phyloP scores from a whole-genome alignment of 1,140 invertebrate species.

The silkworm (Bombyx mori) region ASM3026992v2 NC_085128.1:6458001-6458500 shows the following conservation, averaged over 20 bases:
- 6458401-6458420: not conserved
- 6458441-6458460: constrained; percentile 35
- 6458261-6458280: constrained; percentile 23
- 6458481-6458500: constrained; percentile 35
- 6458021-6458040: too few species aligned
- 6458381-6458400: not conserved
- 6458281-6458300: constrained; percentile 59
- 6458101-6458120: not conserved
- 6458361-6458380: constrained; percentile 34
- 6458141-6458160: constrained; percentile 47
- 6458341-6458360: constrained; percentile 56
- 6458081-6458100: too few species aligned
- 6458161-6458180: constrained; percentile 32
- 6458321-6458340: constrained; percentile 38
- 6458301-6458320: constrained; percentile 46
- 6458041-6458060: too few species aligned
- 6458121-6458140: constrained; percentile 15
- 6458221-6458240: constrained; percentile 48
- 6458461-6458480: constrained; percentile 43
- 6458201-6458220: constrained; percentile 46
- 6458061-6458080: too few species aligned
- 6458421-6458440: constrained; percentile 18
- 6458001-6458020: too few species aligned
- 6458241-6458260: constrained; percentile 37
- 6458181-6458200: constrained; percentile 48